Conservation (phyloP, 35 echinoderm and acorn worm species). For the Stichopus chloronotus region DNA sequence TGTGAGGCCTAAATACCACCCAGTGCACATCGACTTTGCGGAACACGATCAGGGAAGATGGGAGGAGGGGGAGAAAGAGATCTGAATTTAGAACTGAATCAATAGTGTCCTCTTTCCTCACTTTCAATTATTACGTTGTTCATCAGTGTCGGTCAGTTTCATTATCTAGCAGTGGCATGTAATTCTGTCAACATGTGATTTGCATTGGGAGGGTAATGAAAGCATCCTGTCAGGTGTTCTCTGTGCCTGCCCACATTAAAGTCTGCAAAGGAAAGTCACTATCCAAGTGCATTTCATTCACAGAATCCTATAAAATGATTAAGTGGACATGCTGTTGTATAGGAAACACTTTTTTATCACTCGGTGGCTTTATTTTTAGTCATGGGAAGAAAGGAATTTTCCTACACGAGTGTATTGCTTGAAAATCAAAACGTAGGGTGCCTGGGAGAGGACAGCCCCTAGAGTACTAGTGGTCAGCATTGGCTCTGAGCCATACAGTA, state of each 20-base stretch:
- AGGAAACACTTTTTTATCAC: background rate
- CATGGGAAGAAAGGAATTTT: background rate
- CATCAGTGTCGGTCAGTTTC: background rate
- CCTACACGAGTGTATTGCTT: background rate
- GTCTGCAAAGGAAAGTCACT: background rate
- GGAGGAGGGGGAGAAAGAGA: too few relatives aligned
- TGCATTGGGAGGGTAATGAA: background rate
- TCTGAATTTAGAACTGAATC: too few relatives aligned
- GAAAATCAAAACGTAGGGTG: too few relatives aligned
- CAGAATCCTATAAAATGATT: background rate
- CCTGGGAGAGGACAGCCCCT: too few relatives aligned
- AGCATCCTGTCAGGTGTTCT: background rate
- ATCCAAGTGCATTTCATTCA: background rate
- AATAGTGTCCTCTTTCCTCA: too few relatives aligned
- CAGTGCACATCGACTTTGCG: too few relatives aligned
- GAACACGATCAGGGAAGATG: too few relatives aligned
- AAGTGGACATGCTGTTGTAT: background rate
- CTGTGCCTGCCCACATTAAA: background rate
- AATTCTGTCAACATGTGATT: background rate
- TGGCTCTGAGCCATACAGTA: too few relatives aligned
- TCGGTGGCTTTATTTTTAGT: background rate
- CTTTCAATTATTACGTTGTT: background rate
- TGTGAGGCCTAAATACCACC: too few relatives aligned
- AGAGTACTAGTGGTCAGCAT: too few relatives aligned
- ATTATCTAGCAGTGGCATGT: background rate